Percentiles rank a stretch among this genome's conserved stretches.
These are phyloP conservation scores for Synanthedon myopaeformis DNA, from an alignment of 2,888 invertebrate species.

Conservation along the genomic window DNA sequence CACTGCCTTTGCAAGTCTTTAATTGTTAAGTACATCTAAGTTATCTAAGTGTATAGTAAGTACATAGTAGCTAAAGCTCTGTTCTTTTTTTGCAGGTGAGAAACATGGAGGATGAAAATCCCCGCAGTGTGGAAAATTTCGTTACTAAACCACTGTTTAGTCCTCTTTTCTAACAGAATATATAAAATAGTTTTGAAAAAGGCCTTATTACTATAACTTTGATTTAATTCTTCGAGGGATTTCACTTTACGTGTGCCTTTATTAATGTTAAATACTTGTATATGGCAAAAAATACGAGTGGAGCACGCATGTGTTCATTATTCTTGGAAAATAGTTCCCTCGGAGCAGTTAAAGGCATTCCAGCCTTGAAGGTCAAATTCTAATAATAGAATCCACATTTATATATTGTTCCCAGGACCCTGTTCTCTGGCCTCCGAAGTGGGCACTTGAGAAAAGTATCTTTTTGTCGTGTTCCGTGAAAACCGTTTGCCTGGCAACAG, in stretches of 20 bases:
- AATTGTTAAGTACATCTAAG: too few species aligned
- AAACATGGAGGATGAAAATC: too few species aligned
- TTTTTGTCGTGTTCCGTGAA: neutral
- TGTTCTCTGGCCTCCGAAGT: neutral
- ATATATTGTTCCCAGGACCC: neutral
- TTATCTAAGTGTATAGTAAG: too few species aligned
- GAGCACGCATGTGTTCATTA: slow-evolving; percentile 27
- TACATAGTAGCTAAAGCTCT: too few species aligned
- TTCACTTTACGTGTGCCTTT: neutral
- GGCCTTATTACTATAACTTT: neutral
- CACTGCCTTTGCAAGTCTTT: too few species aligned
- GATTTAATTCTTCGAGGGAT: too few species aligned
- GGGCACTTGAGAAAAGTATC: neutral
- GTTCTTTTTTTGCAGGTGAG: too few species aligned
- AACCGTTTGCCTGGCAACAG: too few species aligned
- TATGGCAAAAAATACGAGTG: slow-evolving; percentile 37
- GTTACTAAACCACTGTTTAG: too few species aligned
- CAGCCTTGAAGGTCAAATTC: slow-evolving; percentile 50
- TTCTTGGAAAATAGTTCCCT: slow-evolving; percentile 56
- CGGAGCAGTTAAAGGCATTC: slow-evolving; percentile 40
- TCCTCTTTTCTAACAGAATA: too few species aligned
- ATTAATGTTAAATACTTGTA: neutral
- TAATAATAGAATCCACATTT: slow-evolving; percentile 33
- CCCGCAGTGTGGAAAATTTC: too few species aligned
- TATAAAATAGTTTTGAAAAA: neutral